These are phyloP conservation scores for Hylaeus volcanicus DNA, from an alignment of 1,140 invertebrate species.

Conservation along the genomic window DNA sequence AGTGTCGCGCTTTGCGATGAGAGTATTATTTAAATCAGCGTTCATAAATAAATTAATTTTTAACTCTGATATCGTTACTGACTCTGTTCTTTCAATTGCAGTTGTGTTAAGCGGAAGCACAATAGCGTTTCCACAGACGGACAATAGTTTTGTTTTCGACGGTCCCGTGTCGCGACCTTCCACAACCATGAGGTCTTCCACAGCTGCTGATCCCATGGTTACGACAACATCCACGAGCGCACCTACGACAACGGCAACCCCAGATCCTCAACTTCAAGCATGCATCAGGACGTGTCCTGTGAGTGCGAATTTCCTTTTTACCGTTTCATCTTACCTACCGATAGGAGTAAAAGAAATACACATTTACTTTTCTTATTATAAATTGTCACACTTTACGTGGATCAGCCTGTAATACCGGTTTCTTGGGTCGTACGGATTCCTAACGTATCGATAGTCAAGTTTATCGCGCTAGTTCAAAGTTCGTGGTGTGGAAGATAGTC, in stretches of 20 bases:
- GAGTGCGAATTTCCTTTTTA: slow-evolving; percentile 14
- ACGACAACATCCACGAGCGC: not conserved
- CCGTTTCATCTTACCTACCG: not conserved
- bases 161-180: slow-evolving; percentile 47
- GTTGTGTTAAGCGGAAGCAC: not conserved
- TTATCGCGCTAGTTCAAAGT: not conserved
- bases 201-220: not conserved
- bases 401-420: not conserved
- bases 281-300: slow-evolving; percentile 57
- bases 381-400: too few species aligned
- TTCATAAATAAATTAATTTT: too few species aligned
- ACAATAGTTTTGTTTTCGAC: slow-evolving; percentile 62
- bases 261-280: not conserved
- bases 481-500: not conserved
- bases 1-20: not conserved
- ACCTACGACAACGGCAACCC: not conserved
- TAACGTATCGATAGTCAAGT: not conserved
- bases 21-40: not conserved
- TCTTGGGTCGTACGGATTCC: not conserved
- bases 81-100: slow-evolving; percentile 8
- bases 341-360: not conserved
- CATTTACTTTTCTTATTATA: not conserved
- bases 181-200: not conserved
- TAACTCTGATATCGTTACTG: not conserved
- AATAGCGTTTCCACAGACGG: slow-evolving; percentile 41